phyloP scores from a whole-genome alignment of 2,113 vertebrate genomes.

The Erythrolamprus reginae region DNA sequence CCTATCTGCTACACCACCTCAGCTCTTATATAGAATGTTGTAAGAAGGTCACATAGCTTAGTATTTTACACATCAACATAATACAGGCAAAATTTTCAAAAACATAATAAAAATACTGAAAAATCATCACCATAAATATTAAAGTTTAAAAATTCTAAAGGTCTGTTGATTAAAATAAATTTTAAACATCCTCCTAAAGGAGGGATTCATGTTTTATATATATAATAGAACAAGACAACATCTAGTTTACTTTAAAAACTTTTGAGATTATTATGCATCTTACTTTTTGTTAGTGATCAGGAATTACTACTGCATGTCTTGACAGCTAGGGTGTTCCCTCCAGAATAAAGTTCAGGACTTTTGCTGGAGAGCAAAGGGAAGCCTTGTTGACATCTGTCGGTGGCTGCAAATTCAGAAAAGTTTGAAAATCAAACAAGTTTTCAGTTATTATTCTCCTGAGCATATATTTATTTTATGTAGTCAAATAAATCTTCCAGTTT shows the following conservation, averaged over 20 bases:
- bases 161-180: neutral
- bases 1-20: too few species aligned
- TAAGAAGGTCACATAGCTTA: neutral
- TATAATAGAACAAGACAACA: slow-evolving; percentile 1
- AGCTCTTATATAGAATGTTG: too few species aligned
- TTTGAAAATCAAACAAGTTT: slow-evolving; percentile 26
- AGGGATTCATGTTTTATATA: slow-evolving; percentile 9
- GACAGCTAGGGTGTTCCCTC: slow-evolving; percentile 57
- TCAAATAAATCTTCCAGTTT: slow-evolving; percentile 12
- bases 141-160: neutral
- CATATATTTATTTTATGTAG: slow-evolving; percentile 15
- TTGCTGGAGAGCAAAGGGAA: slow-evolving; percentile 52
- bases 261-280: slow-evolving; percentile 41
- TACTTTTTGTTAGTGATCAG: slow-evolving; percentile 49
- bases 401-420: slow-evolving; percentile 32
- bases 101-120: neutral
- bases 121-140: neutral
- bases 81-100: neutral
- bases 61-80: neutral
- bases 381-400: slow-evolving; percentile 50
- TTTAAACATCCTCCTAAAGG: neutral
- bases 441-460: slow-evolving; percentile 25
- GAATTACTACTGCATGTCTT: slow-evolving; percentile 42
- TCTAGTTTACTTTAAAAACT: slow-evolving; percentile 45
- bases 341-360: slow-evolving; percentile 57